These are phyloP conservation scores for Odontothrips loti DNA, from an alignment of 2,888 invertebrate genomes.

Conservation along the genomic window DNA sequence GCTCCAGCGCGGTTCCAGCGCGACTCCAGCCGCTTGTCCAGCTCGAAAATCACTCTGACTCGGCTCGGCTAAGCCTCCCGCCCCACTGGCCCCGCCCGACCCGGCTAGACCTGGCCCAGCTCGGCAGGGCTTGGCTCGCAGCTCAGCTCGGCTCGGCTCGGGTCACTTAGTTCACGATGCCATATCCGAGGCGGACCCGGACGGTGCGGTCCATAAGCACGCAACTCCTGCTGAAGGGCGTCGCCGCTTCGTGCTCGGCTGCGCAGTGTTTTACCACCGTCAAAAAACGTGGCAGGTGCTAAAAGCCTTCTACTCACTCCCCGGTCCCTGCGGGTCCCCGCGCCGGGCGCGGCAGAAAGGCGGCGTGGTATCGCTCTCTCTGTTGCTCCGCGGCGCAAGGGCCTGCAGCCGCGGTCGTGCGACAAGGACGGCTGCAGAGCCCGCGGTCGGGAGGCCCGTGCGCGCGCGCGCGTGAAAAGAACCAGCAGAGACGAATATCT, in stretches of 20 bases:
- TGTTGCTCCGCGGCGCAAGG: no score
- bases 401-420: no score
- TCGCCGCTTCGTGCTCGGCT: not conserved
- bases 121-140: no score
- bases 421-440: no score
- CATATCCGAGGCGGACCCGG: not conserved
- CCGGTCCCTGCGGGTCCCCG: not conserved
- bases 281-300: slow-evolving; percentile 19
- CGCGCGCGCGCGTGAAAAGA: no score
- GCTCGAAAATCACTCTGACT: no score
- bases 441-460: no score
- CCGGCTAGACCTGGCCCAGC: no score
- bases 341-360: not conserved
- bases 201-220: not conserved
- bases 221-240: no score
- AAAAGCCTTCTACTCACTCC: not conserved
- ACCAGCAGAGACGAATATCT: not conserved
- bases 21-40: no score
- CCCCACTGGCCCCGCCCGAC: no score
- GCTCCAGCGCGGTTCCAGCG: no score
- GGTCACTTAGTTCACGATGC: slow-evolving; percentile 12
- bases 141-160: not conserved
- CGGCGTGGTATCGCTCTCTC: not conserved
- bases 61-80: slow-evolving; percentile 1
- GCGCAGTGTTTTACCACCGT: slow-evolving; percentile 10